phyloP scores from a whole-genome alignment of 2,797 vertebrate species.

The Anabacerthia variegaticeps region DNA sequence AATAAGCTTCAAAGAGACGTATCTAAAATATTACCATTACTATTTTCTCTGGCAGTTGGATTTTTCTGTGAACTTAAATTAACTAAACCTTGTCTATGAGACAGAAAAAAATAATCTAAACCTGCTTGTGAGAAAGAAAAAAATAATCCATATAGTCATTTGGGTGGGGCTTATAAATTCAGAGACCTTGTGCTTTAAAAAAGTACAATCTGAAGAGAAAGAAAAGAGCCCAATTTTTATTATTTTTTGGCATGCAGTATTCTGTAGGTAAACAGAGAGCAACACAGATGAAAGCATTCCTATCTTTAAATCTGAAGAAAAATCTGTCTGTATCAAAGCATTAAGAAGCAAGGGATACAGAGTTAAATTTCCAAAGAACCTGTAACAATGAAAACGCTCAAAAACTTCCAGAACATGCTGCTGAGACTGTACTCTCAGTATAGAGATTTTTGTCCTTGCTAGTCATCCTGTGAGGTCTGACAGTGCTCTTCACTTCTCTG shows the following conservation, averaged over 20 bases:
- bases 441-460: background rate
- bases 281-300: background rate
- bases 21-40: background rate
- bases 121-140: background rate
- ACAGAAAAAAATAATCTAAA: background rate
- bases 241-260: background rate
- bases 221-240: background rate
- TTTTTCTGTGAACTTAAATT: background rate
- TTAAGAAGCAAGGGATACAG: background rate
- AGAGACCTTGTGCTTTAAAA: background rate
- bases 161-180: background rate
- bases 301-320: background rate
- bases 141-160: background rate
- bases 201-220: background rate
- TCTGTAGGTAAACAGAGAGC: background rate
- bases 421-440: background rate
- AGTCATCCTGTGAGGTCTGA: background rate
- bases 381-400: background rate
- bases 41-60: background rate
- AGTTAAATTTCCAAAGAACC: background rate
- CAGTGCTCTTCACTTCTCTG: background rate
- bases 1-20: background rate
- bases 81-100: background rate
- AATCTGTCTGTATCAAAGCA: background rate
- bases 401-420: background rate